These are phyloP conservation scores for Thera obeliscata DNA, from an alignment of 2,888 invertebrate genomes.

Conservation along the genomic window DNA sequence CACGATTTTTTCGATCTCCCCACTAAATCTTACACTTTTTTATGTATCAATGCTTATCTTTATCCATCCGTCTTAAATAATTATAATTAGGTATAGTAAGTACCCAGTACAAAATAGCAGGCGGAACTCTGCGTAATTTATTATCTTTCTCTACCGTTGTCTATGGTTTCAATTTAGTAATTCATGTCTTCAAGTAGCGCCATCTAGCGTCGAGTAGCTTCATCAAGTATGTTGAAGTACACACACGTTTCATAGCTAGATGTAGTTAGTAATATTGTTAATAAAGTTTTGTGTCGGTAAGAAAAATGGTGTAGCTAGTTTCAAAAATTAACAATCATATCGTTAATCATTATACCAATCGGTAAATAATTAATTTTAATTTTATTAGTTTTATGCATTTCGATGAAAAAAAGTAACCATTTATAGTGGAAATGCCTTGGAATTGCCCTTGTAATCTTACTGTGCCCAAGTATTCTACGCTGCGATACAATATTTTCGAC, in stretches of 20 bases:
- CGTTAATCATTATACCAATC: no score
- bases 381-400: no score
- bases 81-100: neutral
- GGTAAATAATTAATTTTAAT: no score
- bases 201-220: slow-evolving; percentile 70
- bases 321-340: no score
- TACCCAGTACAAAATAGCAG: slow-evolving; percentile 12
- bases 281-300: no score
- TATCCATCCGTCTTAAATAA: slow-evolving; percentile 16
- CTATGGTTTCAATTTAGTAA: slow-evolving; percentile 5
- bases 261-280: slow-evolving; percentile 24
- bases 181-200: slow-evolving; percentile 48
- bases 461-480: neutral
- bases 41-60: slow-evolving; percentile 30
- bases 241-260: slow-evolving; percentile 25
- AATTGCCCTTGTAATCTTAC: no score
- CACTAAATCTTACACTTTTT: slow-evolving; percentile 37
- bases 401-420: no score
- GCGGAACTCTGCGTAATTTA: slow-evolving; percentile 1
- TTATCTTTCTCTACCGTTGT: slow-evolving; percentile 8
- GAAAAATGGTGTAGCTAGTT: no score
- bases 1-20: slow-evolving; percentile 47
- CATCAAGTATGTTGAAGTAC: slow-evolving; percentile 31
- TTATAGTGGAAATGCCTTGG: no score
- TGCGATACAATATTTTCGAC: slow-evolving; percentile 9